A percentile compares a stretch with the other conserved stretches of the same genome.
These are phyloP conservation scores for Diadema setosum DNA, from an alignment of 35 echinoderm and acorn worm species.

Conservation along the genomic window DNA sequence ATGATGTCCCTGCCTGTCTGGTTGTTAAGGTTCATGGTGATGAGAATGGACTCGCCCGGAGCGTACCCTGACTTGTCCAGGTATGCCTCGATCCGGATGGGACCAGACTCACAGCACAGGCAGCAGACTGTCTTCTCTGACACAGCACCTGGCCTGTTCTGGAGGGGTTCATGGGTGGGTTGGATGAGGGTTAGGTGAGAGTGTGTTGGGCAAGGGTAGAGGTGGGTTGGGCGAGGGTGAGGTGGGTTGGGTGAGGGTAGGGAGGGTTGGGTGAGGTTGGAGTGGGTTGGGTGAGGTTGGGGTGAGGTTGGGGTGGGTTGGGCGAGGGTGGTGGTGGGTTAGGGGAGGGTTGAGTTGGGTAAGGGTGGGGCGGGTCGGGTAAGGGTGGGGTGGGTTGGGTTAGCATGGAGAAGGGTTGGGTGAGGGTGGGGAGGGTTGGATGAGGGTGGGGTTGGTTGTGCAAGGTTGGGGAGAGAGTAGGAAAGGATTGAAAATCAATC, in stretches of 20 bases:
- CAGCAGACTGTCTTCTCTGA: constrained; percentile 54
- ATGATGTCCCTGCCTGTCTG: background rate
- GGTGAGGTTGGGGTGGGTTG: background rate
- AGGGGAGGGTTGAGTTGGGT: background rate
- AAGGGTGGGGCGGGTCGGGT: background rate
- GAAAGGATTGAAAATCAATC: background rate
- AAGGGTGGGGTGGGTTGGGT: background rate
- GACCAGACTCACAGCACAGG: constrained; percentile 44
- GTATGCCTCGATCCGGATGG: background rate
- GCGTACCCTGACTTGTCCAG: constrained; percentile 28
- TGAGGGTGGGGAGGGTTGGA: background rate
- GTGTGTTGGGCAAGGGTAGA: background rate
- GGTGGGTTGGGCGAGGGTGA: background rate
- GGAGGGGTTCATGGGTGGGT: background rate
- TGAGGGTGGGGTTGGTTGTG: background rate
- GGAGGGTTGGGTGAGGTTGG: background rate
- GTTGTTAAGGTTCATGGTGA: constrained; percentile 18
- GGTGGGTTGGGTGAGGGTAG: background rate
- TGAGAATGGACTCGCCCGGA: constrained; percentile 19
- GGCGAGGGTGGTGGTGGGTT: background rate
- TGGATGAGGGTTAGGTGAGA: background rate
- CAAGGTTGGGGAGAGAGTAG: background rate
- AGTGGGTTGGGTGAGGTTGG: background rate
- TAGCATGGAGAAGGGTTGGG: background rate
- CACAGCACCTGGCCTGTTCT: background rate